Base-by-base conservation (phyloP, 2,888 invertebrate genomes). In the Phragmatobia fuliginosa region DNA sequence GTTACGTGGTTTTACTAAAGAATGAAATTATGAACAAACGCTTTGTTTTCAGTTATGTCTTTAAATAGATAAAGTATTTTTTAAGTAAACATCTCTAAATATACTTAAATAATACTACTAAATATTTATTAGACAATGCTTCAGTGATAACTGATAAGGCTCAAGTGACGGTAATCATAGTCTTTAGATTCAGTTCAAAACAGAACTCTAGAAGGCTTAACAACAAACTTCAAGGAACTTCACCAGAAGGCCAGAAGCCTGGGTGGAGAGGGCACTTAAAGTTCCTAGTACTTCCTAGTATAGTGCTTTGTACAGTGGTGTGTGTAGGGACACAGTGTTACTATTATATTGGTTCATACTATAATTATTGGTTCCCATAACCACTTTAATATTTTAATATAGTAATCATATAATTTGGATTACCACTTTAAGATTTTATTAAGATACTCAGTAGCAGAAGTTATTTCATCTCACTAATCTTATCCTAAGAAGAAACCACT, bases 51-150 rank as follows among this genome's bases (percentile, higher is more conserved):
- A 73, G 71, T 72, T 74, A 75, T 36, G 28, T 72, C 71, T 74
- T 68, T 74, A 76, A 72, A 78, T 76, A 75, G 76, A 74, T 76
- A 71, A 71, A 75, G 75, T 64, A 73, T 52, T 77, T 75, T 76
- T 73, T 70, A 71, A 58, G 25, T 56, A n/a, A 5, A 45, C 38
- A 56, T 70, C 63, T 59, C 49, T 70, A 41, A 66, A 49, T 67
- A 10, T n/a, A n/a, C 21, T n/a, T n/a, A 49, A 49, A 49, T n/a
- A n/a, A 49, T 21, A 21, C 45, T 8, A 16, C 21, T 49, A 49
- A 1, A 49, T n/a, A n/a, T 21, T 2, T n/a, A n/a, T 21, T 2
- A 45, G 16, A 18, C 21, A 21, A 45, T 45, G 21, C 21, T 8
- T 45, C 5, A n/a, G 25, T 45, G 41, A 52, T 67, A 21, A n/a